A percentile compares a stretch with the other conserved stretches of the same genome.
Conservation (phyloP, 2,888 invertebrate species). For the Caenorhabditis doughertyi region DNA sequence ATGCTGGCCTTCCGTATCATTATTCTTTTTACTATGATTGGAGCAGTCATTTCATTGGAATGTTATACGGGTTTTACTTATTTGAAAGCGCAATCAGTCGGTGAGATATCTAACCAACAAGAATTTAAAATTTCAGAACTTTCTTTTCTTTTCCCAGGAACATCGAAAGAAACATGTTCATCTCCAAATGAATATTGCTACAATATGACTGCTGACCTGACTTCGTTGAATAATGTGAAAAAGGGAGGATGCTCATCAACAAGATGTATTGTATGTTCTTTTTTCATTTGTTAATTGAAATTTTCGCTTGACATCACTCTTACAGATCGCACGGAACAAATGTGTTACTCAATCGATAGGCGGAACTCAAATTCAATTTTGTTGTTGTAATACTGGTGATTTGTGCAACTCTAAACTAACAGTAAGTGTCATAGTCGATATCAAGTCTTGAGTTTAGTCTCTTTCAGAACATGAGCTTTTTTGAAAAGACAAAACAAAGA, state of each 20-base stretch:
- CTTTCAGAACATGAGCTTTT: slow-evolving; percentile 66
- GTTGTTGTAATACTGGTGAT: slow-evolving; percentile 72
- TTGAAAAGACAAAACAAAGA: slow-evolving; percentile 64
- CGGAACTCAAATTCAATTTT: slow-evolving; percentile 64
- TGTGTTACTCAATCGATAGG: slow-evolving; percentile 64
- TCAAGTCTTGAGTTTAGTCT: neutral
- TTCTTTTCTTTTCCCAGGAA: too few relatives aligned
- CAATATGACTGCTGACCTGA: slow-evolving; percentile 69
- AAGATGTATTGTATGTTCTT: slow-evolving; percentile 62
- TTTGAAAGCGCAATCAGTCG: slow-evolving; percentile 66
- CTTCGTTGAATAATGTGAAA: slow-evolving; percentile 62
- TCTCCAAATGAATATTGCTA: slow-evolving; percentile 67
- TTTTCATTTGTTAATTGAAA: neutral
- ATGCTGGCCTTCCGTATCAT: slow-evolving; percentile 36
- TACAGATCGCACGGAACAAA: slow-evolving; percentile 63
- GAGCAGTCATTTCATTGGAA: slow-evolving; percentile 48
- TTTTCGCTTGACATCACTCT: neutral
- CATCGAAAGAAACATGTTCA: slow-evolving; percentile 64
- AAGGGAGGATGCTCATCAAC: slow-evolving; percentile 69
- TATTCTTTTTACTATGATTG: slow-evolving; percentile 8
- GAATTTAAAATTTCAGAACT: neutral
- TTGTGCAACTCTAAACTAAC: slow-evolving; percentile 71
- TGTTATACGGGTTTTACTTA: slow-evolving; percentile 71
- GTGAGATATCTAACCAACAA: slow-evolving; percentile 4
- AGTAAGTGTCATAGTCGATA: slow-evolving; percentile 15